Evolutionary conservation across 2,888 invertebrate species (phyloP).

Genomic region (Trichogramma evanescens): DNA sequence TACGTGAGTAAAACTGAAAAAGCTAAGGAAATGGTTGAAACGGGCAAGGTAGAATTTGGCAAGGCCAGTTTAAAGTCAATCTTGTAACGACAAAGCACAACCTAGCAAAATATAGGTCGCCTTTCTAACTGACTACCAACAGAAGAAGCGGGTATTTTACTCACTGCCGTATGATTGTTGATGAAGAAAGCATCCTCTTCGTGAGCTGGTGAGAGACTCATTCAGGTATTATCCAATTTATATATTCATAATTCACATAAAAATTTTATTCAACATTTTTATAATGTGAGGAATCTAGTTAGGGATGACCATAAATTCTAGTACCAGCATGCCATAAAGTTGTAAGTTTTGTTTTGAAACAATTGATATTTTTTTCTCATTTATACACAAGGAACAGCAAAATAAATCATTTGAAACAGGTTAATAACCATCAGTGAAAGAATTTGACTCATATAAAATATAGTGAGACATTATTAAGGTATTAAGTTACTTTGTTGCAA

Average conservation of each 20-base stretch:
- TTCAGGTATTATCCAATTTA: conserved; percentile 57
- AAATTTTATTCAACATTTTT: conserved; percentile 38
- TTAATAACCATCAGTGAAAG: too few species aligned
- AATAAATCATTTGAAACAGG: too few species aligned
- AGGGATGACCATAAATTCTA: conserved; percentile 21
- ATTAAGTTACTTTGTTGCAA: too few species aligned
- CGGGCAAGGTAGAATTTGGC: conserved; percentile 32
- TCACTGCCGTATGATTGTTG: conserved; percentile 47
- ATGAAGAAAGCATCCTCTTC: conserved; percentile 48
- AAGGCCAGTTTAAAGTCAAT: conserved; percentile 37
- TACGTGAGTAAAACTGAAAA: not conserved
- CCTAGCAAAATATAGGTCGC: conserved; percentile 46
- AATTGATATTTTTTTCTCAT: too few species aligned
- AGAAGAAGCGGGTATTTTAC: conserved; percentile 47
- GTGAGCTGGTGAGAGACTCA: conserved; percentile 48
- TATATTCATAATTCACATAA: conserved; percentile 51
- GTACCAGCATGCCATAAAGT: conserved; percentile 21
- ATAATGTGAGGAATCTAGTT: conserved; percentile 20
- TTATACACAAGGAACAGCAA: too few species aligned
- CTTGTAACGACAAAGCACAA: conserved; percentile 46
- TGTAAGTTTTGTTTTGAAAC: conserved; percentile 9
- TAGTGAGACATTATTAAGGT: too few species aligned
- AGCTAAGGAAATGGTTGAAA: conserved; percentile 2
- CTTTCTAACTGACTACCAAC: conserved; percentile 48
- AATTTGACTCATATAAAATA: too few species aligned